phyloP scores from a whole-genome alignment of 2,888 invertebrate species.

The Blera fallax region DNA sequence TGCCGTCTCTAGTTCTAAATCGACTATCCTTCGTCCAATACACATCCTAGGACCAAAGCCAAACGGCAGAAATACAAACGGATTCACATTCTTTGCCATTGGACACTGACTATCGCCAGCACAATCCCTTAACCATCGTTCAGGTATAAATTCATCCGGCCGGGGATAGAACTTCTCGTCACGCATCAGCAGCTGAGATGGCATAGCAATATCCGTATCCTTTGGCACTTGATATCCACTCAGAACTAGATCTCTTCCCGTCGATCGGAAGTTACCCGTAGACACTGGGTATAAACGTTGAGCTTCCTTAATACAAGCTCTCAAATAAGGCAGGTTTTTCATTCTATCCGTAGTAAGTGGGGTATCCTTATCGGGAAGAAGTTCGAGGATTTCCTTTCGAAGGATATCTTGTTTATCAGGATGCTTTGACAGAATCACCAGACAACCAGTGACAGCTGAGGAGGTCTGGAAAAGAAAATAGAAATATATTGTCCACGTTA shows the following conservation, averaged over 20 bases:
- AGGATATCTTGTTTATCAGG: constrained; percentile 85
- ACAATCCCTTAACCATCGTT: constrained; percentile 84
- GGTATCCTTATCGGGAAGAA: constrained; percentile 79
- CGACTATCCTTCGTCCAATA: constrained; percentile 87
- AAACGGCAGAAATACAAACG: constrained; percentile 71
- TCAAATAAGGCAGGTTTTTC: constrained; percentile 84
- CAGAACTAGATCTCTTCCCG: constrained; percentile 84
- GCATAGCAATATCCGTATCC: constrained; percentile 88
- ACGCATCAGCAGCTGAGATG: constrained; percentile 86
- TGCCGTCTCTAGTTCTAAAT: constrained; percentile 85
- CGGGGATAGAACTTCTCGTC: constrained; percentile 85
- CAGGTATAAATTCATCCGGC: constrained; percentile 83
- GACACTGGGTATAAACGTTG: constrained; percentile 85
- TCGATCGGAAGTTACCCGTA: constrained; percentile 83
- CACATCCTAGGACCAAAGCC: constrained; percentile 82
- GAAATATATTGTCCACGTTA: neutral
- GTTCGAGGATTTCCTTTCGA: constrained; percentile 83
- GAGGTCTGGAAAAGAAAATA: constrained; percentile 80
- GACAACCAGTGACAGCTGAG: constrained; percentile 81
- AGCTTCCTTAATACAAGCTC: constrained; percentile 88
- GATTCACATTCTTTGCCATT: constrained; percentile 61
- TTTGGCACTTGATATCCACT: constrained; percentile 84
- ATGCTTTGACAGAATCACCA: constrained; percentile 85
- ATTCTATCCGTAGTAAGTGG: constrained; percentile 81
- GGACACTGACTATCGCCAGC: constrained; percentile 36